phyloP scores from a whole-genome alignment of 2,797 vertebrate genomes.

The Paratrypauchen microcephalus region DNA sequence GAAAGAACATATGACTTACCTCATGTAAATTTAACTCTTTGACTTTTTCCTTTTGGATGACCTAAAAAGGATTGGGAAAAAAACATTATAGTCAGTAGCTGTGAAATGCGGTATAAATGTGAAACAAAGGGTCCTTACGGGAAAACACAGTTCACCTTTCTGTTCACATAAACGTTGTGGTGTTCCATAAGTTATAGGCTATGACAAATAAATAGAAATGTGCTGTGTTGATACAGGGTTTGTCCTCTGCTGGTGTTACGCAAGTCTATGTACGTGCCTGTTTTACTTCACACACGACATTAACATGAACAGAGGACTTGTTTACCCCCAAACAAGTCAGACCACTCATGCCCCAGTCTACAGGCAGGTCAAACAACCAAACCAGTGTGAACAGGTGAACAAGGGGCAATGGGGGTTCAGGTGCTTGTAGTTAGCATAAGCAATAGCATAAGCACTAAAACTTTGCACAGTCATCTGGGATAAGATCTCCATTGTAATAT shows the following conservation, averaged over 20 bases:
- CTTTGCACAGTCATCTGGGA: too few relatives aligned
- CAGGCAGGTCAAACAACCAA: too few relatives aligned
- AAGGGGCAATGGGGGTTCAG: too few relatives aligned
- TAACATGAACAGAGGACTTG: too few relatives aligned
- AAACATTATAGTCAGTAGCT: neutral
- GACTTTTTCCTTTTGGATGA: conserved; percentile 99
- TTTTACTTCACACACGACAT: neutral
- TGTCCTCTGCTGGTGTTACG: conserved; percentile 14
- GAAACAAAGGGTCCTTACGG: too few relatives aligned
- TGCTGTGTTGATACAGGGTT: neutral
- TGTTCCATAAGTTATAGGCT: conserved; percentile 14
- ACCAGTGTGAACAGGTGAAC: too few relatives aligned
- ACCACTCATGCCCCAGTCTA: too few relatives aligned
- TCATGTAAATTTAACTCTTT: conserved; percentile 98
- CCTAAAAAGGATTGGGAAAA: conserved; percentile 77
- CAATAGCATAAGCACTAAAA: too few relatives aligned
- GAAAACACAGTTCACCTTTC: neutral
- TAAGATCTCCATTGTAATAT: neutral
- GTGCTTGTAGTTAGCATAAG: too few relatives aligned
- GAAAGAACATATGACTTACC: conserved; percentile 76
- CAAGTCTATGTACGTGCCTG: conserved; percentile 14
- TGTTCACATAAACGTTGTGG: neutral
- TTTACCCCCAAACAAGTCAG: too few relatives aligned
- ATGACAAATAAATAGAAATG: conserved; percentile 2
- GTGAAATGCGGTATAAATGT: too few relatives aligned